Percentiles rank a stretch among this genome's conserved stretches.
Evolutionary conservation across 2,888 invertebrate genomes (phyloP).

Genomic region (Hirtodrosophila histrioides): DNA sequence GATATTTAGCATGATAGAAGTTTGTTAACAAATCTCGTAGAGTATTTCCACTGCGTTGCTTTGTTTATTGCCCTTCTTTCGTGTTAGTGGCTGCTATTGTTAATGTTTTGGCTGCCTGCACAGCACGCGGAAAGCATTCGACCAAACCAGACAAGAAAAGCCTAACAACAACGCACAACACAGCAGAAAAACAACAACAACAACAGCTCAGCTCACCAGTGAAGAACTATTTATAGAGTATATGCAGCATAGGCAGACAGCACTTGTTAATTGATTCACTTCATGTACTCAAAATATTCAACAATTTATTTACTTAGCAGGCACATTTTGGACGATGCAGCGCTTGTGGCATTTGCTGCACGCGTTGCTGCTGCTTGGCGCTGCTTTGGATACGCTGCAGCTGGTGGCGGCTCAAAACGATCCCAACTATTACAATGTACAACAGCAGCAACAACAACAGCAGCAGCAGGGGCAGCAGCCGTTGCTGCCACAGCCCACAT

Average conservation of each 20-base stretch:
- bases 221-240: constrained; percentile 30
- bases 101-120: constrained; percentile 43
- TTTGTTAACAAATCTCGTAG: constrained; percentile 4
- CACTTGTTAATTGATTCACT: constrained; percentile 47
- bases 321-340: constrained; percentile 42
- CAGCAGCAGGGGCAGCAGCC: constrained; percentile 45
- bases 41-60: constrained; percentile 15
- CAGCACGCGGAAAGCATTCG: constrained; percentile 69
- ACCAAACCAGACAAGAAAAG: constrained; percentile 23
- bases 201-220: constrained; percentile 4
- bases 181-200: constrained; percentile 2
- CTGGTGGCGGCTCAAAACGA: constrained; percentile 56
- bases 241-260: constrained; percentile 9
- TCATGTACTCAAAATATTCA: constrained; percentile 14
- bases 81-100: constrained; percentile 13
- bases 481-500: constrained; percentile 34
- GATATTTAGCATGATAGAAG: neutral
- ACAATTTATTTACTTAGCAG: constrained; percentile 15
- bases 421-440: constrained; percentile 55
- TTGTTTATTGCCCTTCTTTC: neutral
- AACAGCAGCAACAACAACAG: constrained; percentile 43
- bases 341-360: constrained; percentile 66
- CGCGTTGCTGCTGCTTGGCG: constrained; percentile 54
- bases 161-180: constrained; percentile 6
- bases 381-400: constrained; percentile 32